Evolutionary conservation across 2,797 vertebrate species (phyloP).

Genomic region (Toxotes lorentzi): DNA sequence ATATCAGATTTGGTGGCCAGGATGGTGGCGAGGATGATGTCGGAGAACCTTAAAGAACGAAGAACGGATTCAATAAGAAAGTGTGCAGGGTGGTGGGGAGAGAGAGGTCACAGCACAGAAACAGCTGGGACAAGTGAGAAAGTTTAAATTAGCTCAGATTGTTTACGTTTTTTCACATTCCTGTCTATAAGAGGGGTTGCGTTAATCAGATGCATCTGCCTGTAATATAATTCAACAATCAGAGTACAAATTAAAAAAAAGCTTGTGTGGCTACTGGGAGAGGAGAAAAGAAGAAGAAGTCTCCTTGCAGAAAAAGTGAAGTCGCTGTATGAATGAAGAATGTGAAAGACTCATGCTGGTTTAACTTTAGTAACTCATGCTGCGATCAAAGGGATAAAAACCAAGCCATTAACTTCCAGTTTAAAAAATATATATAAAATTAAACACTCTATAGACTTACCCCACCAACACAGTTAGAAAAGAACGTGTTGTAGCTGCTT

Average conservation of each 20-base stretch:
- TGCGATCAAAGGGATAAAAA: constrained; percentile 70
- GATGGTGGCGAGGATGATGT: constrained; percentile 97
- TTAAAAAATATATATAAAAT: constrained; percentile 26
- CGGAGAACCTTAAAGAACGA: constrained; percentile 90
- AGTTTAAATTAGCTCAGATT: constrained; percentile 56
- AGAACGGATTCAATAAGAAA: constrained; percentile 12
- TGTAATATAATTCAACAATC: constrained; percentile 51
- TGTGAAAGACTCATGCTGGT: constrained; percentile 78
- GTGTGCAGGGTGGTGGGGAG: not conserved
- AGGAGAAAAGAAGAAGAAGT: constrained; percentile 63
- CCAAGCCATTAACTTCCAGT: constrained; percentile 59
- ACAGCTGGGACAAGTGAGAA: constrained; percentile 38
- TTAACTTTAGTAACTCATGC: constrained; percentile 79
- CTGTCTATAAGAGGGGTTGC: constrained; percentile 53
- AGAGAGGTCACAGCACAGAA: constrained; percentile 20
- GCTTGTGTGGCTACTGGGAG: constrained; percentile 60
- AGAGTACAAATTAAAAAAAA: constrained; percentile 42
- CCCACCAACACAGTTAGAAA: constrained; percentile 51
- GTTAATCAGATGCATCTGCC: constrained; percentile 66
- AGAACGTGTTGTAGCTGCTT: constrained; percentile 10
- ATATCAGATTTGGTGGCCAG: constrained; percentile 99
- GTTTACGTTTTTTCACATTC: constrained; percentile 37
- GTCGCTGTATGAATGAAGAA: constrained; percentile 67
- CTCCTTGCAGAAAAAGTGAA: constrained; percentile 66
- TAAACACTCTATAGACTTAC: constrained; percentile 58